These are phyloP conservation scores for Acleris emargana DNA, from an alignment of 2,888 invertebrate genomes.

Conservation along the genomic window DNA sequence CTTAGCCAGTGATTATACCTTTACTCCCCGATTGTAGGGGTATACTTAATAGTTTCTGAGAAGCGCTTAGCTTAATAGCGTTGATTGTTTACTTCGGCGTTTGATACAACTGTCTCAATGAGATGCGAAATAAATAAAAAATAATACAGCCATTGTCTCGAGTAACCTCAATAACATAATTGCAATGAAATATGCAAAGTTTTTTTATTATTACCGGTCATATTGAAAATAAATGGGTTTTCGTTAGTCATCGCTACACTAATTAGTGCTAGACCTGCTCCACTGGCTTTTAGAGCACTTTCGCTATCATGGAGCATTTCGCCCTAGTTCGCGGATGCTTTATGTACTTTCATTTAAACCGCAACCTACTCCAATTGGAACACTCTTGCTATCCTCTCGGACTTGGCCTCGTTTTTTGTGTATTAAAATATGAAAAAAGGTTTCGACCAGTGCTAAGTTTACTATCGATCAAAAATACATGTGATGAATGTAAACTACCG, in stretches of 20 bases:
- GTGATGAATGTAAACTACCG: too few relatives aligned
- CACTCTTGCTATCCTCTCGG: slow-evolving; percentile 24
- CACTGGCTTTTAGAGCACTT: slow-evolving; percentile 24
- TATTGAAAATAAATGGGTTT: slow-evolving; percentile 7
- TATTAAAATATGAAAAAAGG: background rate
- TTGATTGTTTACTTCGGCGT: background rate
- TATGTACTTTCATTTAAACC: slow-evolving; percentile 27
- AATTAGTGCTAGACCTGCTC: slow-evolving; percentile 8
- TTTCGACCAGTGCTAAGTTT: too few relatives aligned
- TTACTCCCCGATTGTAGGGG: slow-evolving; percentile 9
- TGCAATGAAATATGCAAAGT: slow-evolving; percentile 1
- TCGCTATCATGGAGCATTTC: slow-evolving; percentile 19
- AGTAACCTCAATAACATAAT: slow-evolving; percentile 18
- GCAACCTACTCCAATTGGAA: slow-evolving; percentile 31
- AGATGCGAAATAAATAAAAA: slow-evolving; percentile 15
- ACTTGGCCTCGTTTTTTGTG: slow-evolving; percentile 17
- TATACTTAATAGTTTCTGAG: slow-evolving; percentile 2
- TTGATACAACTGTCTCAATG: slow-evolving; percentile 11
- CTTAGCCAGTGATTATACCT: slow-evolving; percentile 10
- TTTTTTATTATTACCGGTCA: slow-evolving; percentile 1
- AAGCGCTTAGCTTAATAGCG: background rate
- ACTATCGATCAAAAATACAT: too few relatives aligned
- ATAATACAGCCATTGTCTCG: slow-evolving; percentile 15
- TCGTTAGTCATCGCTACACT: slow-evolving; percentile 7
- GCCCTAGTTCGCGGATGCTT: slow-evolving; percentile 20